Conservation (phyloP, 2,888 invertebrate species). For the Lepeophtheirus nordmannii region DNA sequence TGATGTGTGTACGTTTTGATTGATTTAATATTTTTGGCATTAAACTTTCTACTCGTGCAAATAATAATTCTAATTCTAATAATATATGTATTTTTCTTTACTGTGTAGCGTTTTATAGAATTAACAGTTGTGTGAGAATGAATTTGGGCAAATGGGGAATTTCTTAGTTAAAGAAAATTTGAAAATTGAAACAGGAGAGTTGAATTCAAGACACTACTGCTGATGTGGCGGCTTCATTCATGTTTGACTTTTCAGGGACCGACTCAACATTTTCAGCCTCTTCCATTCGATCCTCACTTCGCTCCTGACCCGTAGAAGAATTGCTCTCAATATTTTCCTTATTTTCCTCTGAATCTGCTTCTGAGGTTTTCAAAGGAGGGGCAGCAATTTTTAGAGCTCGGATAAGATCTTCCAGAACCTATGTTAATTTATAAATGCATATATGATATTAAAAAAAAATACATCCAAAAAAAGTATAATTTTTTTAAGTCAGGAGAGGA, state of each 20-base stretch:
- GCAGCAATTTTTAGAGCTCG: conserved; percentile 47
- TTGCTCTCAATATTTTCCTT: conserved; percentile 25
- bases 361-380: conserved; percentile 16
- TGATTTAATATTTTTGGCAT: not conserved
- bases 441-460: not conserved
- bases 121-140: not conserved
- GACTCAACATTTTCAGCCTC: not conserved
- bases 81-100: not conserved
- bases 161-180: not conserved
- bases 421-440: not conserved
- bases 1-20: too few species aligned
- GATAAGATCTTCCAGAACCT: conserved; percentile 62
- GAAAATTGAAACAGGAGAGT: not conserved
- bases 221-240: not conserved
- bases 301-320: not conserved
- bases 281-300: not conserved
- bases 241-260: not conserved
- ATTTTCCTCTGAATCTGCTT: conserved; percentile 15
- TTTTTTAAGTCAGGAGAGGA: too few species aligned
- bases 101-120: not conserved
- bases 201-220: not conserved
- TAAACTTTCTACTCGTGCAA: conserved; percentile 1
- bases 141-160: not conserved
- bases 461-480: not conserved
- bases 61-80: not conserved